Conservation (phyloP, 2,888 invertebrate species). For the Lithosia quadra region DNA sequence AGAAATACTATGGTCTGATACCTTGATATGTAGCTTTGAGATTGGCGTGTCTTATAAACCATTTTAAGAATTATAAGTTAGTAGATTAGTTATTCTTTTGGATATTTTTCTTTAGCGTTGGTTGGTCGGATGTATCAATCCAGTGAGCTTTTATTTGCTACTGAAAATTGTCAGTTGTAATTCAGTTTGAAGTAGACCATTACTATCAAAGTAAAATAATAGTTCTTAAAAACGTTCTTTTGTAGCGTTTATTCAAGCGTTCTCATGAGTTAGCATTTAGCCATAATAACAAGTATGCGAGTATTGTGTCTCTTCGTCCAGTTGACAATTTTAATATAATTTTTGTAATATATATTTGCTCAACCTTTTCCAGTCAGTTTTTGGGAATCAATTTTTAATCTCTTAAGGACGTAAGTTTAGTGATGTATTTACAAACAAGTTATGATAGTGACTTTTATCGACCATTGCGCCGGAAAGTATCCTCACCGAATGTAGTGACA, state of each 20-base stretch:
- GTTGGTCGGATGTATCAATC: constrained; percentile 54
- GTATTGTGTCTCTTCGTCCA: constrained; percentile 32
- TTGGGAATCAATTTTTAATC: constrained; percentile 39
- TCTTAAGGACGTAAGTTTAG: constrained; percentile 34
- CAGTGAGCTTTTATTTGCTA: constrained; percentile 55
- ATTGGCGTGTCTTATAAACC: constrained; percentile 64
- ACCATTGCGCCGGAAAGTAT: constrained; percentile 25
- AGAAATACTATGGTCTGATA: constrained; percentile 18
- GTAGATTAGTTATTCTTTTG: constrained; percentile 70
- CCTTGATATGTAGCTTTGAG: constrained; percentile 37
- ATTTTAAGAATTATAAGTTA: constrained; percentile 66
- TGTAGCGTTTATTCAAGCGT: not conserved
- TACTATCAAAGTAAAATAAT: constrained; percentile 24
- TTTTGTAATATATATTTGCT: constrained; percentile 29
- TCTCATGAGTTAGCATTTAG: constrained; percentile 23
- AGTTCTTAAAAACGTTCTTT: constrained; percentile 26
- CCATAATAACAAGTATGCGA: constrained; percentile 24
- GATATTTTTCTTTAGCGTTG: constrained; percentile 71
- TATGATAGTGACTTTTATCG: constrained; percentile 34
- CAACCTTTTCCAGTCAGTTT: constrained; percentile 30
- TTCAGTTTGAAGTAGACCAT: constrained; percentile 41
- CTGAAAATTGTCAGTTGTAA: constrained; percentile 65
- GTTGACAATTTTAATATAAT: constrained; percentile 17
- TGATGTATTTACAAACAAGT: constrained; percentile 28
- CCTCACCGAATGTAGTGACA: constrained; percentile 12